Percentiles rank a stretch among this genome's conserved stretches.
Conservation (phyloP, 2,113 vertebrate species). For the Triplophysa tibetana region DNA sequence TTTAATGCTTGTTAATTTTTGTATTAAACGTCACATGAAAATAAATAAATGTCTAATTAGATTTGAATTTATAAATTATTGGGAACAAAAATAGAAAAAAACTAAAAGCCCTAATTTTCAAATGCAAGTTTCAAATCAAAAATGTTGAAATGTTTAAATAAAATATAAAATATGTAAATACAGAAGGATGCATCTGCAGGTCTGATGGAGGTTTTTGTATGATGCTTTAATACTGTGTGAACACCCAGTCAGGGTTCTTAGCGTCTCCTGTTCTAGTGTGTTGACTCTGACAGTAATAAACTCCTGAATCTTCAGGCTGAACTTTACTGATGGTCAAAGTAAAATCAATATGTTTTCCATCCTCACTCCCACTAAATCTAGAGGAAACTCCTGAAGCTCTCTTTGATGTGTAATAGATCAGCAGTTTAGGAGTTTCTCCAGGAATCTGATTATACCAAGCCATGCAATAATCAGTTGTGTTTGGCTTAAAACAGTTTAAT, state of each 20-base stretch:
- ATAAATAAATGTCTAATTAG: no score
- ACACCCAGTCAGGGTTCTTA: background rate
- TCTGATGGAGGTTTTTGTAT: constrained; percentile 17
- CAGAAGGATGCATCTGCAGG: background rate
- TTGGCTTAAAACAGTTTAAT: background rate
- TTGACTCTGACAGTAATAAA: constrained; percentile 22
- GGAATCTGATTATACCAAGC: constrained; percentile 10
- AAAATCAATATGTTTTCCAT: background rate
- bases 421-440: constrained; percentile 30
- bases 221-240: constrained; percentile 18
- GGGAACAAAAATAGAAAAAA: no score
- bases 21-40: no score
- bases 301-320: constrained; percentile 42
- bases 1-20: no score
- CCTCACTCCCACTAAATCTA: constrained; percentile 35
- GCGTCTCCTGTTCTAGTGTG: background rate
- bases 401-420: background rate
- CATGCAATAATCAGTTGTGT: background rate
- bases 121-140: no score
- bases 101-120: no score
- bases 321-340: constrained; percentile 30
- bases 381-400: constrained; percentile 33
- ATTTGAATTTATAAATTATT: no score
- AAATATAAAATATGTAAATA: background rate
- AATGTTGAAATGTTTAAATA: background rate